Evolutionary conservation across 2,888 invertebrate species (phyloP), one percentile per base, ranked within the genome.

Genomic region (Dyspetes luteomarginatus): DNA sequence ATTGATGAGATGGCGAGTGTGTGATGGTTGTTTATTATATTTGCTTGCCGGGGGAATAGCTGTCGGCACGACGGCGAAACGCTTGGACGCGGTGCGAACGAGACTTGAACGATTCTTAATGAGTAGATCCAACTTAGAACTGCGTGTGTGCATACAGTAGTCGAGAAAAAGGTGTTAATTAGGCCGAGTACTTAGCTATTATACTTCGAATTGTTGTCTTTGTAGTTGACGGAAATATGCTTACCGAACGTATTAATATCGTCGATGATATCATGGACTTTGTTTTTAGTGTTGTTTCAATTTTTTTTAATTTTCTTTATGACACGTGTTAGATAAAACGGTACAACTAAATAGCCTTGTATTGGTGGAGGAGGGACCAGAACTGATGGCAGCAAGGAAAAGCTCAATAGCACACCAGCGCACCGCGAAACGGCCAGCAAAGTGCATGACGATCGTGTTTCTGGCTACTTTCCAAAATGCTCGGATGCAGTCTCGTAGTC

Each of bases 391-490:
- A 45, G 41, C 28, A 26, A 36, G 55, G 67, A 64, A 64, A 43
- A 52, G 19, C n/a, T 26, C 2, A 48, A 24, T 19, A 3, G 15
- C 73, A 22, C 41, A 9, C 17, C 3, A 1, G 48, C 4, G 1
- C 5, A 22, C 12, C 30, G n/a, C 41, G 15, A 24, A 65, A 65
- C 28, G 26, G 24, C 52, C 22, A 60, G 56, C 43, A 60, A 69
- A 77, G 58, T 81, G 81, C 81, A 74, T 81, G 5, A 48, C 43
- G 80, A 56, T 69, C 69, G 41, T 19, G 58, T 12, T 58, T 69
- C 56, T 81, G 81, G 81, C 81, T n/a, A 41, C 43, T 52, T 65
- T 77, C 81, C 81, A 81, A 73, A 77, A 78, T 41, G 56, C 7
- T 73, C 28, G 56, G 52, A 65, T 28, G n/a, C 17, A 24, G 43